Conservation (phyloP, 2,797 vertebrate species). For the Rhabdophis nuchalis region DNA sequence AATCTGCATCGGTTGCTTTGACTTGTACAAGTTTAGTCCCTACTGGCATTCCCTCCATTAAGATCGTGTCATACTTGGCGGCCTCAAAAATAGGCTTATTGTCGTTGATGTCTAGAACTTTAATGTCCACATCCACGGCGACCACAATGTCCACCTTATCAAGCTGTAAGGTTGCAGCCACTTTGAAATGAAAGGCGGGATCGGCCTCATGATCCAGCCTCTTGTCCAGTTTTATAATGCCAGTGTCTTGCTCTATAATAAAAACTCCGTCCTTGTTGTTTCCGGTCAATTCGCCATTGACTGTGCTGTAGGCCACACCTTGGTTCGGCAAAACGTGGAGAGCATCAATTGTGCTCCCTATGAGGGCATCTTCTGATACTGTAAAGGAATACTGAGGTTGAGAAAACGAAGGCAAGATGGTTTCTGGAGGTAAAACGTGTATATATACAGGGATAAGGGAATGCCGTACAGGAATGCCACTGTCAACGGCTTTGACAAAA, state of each 20-base stretch:
- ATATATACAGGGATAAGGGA: constrained; percentile 93
- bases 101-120: constrained; percentile 91
- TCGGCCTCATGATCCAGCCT: constrained; percentile 84
- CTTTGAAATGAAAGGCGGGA: constrained; percentile 85
- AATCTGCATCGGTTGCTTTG: constrained; percentile 84
- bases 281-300: constrained; percentile 83
- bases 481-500: constrained; percentile 94
- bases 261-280: constrained; percentile 87
- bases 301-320: constrained; percentile 74
- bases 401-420: constrained; percentile 82
- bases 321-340: constrained; percentile 77
- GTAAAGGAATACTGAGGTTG: constrained; percentile 89
- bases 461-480: constrained; percentile 86
- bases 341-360: constrained; percentile 84
- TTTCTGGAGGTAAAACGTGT: constrained; percentile 86
- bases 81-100: constrained; percentile 93
- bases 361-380: constrained; percentile 82
- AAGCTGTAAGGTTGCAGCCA: constrained; percentile 80
- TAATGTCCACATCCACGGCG: constrained; percentile 86
- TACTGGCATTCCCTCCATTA: constrained; percentile 89
- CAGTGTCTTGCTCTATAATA: constrained; percentile 86
- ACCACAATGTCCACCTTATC: constrained; percentile 83
- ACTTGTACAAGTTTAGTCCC: constrained; percentile 89
- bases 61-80: constrained; percentile 80
- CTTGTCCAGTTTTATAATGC: constrained; percentile 89